Conservation (phyloP, 2,797 vertebrate genomes). For the Columba guinea region DNA sequence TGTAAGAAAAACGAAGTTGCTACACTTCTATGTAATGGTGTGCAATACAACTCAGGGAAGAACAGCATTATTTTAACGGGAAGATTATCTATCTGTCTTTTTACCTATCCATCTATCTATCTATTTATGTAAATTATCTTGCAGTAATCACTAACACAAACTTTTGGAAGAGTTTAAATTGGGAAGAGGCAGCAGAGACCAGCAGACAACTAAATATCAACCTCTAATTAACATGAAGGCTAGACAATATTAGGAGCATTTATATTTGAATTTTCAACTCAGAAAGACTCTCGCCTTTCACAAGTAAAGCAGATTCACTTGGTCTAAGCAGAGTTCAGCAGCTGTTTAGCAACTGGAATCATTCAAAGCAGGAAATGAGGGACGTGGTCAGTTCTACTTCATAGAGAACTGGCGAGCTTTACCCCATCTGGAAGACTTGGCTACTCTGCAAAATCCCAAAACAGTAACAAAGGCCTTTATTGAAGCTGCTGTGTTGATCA, state of each 20-base stretch:
- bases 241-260: background rate
- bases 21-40: background rate
- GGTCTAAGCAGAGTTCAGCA: background rate
- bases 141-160: background rate
- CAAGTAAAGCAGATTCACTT: background rate
- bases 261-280: background rate
- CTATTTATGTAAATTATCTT: background rate
- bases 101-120: no score
- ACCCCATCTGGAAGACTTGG: background rate
- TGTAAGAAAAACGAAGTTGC: background rate
- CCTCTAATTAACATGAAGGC: background rate
- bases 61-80: background rate
- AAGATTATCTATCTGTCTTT: background rate
- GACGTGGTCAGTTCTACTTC: background rate
- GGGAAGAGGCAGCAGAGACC: background rate
- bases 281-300: background rate
- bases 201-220: background rate
- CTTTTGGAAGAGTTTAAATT: background rate
- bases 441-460: background rate
- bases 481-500: background rate
- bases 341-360: background rate
- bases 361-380: background rate
- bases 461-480: background rate
- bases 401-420: background rate
- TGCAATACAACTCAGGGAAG: background rate